phyloP scores from a whole-genome alignment of 1,140 invertebrate species.

The Augochlora pura region DNA sequence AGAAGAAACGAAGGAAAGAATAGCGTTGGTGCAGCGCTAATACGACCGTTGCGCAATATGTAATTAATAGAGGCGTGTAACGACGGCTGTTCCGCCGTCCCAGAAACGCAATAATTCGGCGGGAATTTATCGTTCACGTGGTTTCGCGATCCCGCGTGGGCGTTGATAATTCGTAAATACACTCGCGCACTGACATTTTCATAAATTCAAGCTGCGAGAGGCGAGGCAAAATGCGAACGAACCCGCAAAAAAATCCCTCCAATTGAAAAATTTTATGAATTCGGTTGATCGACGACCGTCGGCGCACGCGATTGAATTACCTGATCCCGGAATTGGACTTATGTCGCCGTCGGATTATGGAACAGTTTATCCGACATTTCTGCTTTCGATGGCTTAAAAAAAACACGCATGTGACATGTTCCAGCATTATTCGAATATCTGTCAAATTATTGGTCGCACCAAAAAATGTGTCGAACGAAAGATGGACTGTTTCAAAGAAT shows the following conservation, averaged over 20 bases:
- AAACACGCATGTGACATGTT: no score
- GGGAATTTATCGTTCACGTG: neutral
- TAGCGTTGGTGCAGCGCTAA: no score
- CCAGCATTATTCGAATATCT: no score
- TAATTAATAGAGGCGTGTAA: slow-evolving; percentile 12
- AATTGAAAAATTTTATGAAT: slow-evolving; percentile 29
- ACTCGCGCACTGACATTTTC: slow-evolving; percentile 28
- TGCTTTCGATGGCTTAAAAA: no score
- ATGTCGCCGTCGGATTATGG: neutral
- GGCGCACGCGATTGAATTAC: neutral
- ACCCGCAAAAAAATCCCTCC: neutral
- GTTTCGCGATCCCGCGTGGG: neutral
- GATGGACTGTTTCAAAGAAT: no score
- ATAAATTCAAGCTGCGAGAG: slow-evolving; percentile 21
- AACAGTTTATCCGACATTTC: no score
- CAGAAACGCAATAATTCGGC: slow-evolving; percentile 18
- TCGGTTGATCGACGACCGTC: slow-evolving; percentile 9
- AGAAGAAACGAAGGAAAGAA: neutral
- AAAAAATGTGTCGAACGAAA: neutral
- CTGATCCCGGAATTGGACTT: neutral
- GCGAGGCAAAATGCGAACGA: neutral
- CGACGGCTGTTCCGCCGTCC: neutral
- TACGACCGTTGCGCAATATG: neutral
- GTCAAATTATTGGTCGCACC: neutral
- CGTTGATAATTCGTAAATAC: slow-evolving; percentile 22